These are phyloP conservation scores for Formica aserva DNA, from an alignment of 2,888 invertebrate genomes.

Conservation along the genomic window DNA sequence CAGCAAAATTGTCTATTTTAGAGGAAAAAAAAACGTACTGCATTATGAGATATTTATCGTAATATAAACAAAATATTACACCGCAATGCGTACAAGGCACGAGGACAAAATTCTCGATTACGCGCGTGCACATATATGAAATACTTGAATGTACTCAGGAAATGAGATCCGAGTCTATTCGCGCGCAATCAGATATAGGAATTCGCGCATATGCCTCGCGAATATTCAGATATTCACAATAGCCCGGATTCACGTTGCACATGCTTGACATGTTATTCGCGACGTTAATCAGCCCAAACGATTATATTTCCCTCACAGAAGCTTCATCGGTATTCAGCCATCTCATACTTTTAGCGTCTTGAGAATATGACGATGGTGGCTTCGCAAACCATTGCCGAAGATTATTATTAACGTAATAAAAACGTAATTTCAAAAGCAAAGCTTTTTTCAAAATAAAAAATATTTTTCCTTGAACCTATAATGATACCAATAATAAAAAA, in stretches of 20 bases:
- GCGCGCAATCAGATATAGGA: constrained; percentile 51
- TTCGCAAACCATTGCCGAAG: not conserved
- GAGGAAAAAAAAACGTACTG: not conserved
- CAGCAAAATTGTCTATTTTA: not conserved
- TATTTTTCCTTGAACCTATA: not conserved
- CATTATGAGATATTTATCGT: not conserved
- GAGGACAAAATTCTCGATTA: constrained; percentile 37
- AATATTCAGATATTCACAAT: constrained; percentile 55
- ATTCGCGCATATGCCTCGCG: constrained; percentile 49
- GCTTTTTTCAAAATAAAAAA: not conserved
- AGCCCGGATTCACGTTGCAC: constrained; percentile 28
- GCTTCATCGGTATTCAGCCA: constrained; percentile 28
- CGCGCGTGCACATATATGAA: constrained; percentile 45
- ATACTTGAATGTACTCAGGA: constrained; percentile 54
- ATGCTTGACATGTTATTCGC: constrained; percentile 49
- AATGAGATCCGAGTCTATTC: constrained; percentile 54
- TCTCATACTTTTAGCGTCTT: not conserved
- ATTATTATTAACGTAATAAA: not conserved
- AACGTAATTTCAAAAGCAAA: not conserved
- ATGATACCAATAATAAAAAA: not conserved
- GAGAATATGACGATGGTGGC: not conserved
- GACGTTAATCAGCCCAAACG: constrained; percentile 46
- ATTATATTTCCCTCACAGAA: constrained; percentile 26
- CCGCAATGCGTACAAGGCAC: constrained; percentile 5
- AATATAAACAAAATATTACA: constrained; percentile 36